Base-by-base conservation (phyloP, 2,113 vertebrate genomes). In the Pitta sordida region DNA sequence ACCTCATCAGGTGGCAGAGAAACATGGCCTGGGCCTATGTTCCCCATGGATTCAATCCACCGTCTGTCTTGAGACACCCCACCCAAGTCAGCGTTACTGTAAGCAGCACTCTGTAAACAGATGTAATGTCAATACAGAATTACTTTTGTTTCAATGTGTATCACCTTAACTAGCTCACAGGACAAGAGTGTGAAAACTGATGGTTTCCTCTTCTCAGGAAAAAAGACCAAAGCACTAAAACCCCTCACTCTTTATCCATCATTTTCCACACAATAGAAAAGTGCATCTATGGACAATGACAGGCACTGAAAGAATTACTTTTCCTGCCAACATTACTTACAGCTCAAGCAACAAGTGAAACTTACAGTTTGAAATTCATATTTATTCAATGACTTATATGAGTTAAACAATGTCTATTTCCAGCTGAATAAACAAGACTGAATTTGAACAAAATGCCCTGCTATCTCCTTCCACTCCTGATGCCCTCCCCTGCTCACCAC, bases 281-380 rank as follows among this genome's bases (percentile, higher is more conserved):
- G 6, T 1, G 0, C 0, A 2, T 75, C 26, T 75, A 36, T 9
- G 18, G 43, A 51, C 1, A 10, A 74, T 11, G 64, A 10, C n/a
- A 67, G 36, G 60, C 79, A 70, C 43, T 14, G 68, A 91, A 90
- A 83, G 55, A 23, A 46, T 43, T 51, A 73, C 22, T 18, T 74
- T 65, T 39, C 69, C 37, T 80, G 58, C 65, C 87, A 91, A 19
- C 3, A 9, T 65, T 39, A 64, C 20, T 67, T 73, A 80, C 18
- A 86, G n/a, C 7, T 59, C 26, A 62, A 93, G 18, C 48, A 64
- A 77, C 29, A 60, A 93, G 20, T 39, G 67, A 77, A 93, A 90
- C 43, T 80, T 41, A 21, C 46, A 21, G 43, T 59, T 85, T 83
- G 73, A 80, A 86, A 83, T n/a, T 83, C 44, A 16, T 90, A 78